A percentile compares a stretch with the other conserved stretches of the same genome.
Conservation (phyloP, 2,113 vertebrate species). For the Ctenodactylus gundi region DNA sequence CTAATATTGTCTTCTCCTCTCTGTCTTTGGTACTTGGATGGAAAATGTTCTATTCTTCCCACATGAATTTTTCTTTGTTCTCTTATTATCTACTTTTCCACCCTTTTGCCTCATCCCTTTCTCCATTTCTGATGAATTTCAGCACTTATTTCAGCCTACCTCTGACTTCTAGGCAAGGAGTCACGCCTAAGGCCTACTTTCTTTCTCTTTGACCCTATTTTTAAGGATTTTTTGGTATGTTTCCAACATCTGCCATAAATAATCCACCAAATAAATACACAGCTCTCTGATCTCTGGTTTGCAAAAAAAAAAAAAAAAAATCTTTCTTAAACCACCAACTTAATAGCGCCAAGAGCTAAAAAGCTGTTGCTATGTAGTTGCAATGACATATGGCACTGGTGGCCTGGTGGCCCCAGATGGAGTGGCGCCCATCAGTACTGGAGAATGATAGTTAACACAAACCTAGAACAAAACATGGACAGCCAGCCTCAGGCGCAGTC, state of each 20-base stretch:
- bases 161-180: background rate
- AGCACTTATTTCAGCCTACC: background rate
- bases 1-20: background rate
- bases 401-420: background rate
- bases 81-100: background rate
- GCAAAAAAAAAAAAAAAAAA: too few species aligned
- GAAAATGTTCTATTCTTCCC: background rate
- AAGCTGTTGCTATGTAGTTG: background rate
- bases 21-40: background rate
- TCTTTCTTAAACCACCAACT: background rate
- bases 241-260: background rate
- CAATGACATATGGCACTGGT: background rate
- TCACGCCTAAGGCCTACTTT: background rate
- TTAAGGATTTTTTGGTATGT: background rate
- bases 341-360: background rate
- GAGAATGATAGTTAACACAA: background rate
- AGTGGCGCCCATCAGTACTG: background rate
- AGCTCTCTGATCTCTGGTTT: background rate
- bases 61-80: background rate
- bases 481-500: background rate
- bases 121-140: background rate
- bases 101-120: background rate
- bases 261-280: slow-evolving; percentile 14
- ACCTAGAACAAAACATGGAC: background rate
- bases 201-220: background rate